Percentiles rank a stretch among this genome's conserved stretches.
Evolutionary conservation across 2,888 invertebrate species (phyloP).

Genomic region (Drosophila neotestacea): DNA sequence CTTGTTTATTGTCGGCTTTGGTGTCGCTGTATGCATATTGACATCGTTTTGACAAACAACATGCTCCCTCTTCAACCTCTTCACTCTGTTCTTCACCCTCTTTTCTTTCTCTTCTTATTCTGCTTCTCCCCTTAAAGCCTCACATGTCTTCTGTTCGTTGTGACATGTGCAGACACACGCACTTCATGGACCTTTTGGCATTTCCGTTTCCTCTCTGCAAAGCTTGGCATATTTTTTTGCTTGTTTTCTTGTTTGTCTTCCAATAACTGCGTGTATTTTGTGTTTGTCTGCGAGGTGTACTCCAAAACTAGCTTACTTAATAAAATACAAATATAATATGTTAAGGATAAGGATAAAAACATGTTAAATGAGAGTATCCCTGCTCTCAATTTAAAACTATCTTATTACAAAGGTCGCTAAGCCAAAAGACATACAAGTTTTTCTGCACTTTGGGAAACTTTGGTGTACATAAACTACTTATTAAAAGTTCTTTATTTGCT

Average conservation of each 20-base stretch:
- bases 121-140: background rate
- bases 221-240: conserved; percentile 56
- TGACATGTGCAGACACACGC: conserved; percentile 68
- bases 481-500: background rate
- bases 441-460: too few species aligned
- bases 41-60: conserved; percentile 76
- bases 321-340: background rate
- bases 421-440: too few species aligned
- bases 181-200: conserved; percentile 74
- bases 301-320: conserved; percentile 12
- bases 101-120: conserved; percentile 2
- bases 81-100: conserved; percentile 7
- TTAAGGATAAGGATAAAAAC: background rate
- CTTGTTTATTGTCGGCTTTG: conserved; percentile 46
- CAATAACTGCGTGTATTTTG: conserved; percentile 66
- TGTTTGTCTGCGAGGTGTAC: conserved; percentile 37
- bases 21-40: conserved; percentile 68
- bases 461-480: too few species aligned
- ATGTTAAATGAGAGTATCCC: too few species aligned
- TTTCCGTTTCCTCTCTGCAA: conserved; percentile 65
- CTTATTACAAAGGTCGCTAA: too few species aligned
- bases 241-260: conserved; percentile 54
- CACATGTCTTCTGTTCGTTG: conserved; percentile 29
- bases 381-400: too few species aligned
- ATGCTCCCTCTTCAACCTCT: conserved; percentile 5